Base-by-base conservation (phyloP, 1,140 invertebrate genomes). In the Coptotermes formosanus region DNA sequence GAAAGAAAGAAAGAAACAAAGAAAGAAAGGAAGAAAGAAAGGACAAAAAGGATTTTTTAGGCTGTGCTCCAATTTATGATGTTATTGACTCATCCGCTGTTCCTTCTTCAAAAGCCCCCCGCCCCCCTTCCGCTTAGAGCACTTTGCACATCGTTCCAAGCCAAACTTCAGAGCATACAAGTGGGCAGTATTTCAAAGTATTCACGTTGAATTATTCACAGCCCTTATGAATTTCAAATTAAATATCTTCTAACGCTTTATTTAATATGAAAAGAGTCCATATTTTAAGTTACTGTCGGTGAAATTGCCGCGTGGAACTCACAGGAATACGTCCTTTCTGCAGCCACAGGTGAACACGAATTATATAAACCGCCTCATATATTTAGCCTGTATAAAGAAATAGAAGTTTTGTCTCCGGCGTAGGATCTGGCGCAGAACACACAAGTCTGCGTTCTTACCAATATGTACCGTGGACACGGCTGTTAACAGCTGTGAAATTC, bases 191-290 rank as follows among this genome's bases (percentile, higher is more conserved):
- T 30, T 16, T 75, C 64, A 75, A 75, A 75, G 64, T 30, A 75
- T 75, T 75, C 64, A 75, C 25, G 64, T 75, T 75, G 64, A 30
- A 75, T 75, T 75, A 75, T 30, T 75, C 64, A 75, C 64, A n/a
- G 64, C 64, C 7, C n/a, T 75, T 25, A 75, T 75, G 64, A 75
- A 75, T 75, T 75, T 75, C 14, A 75, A 75, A 75, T 75, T 75
- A 75, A 75, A 30, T 75, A n/a, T 1, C 59, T 16, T 25, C 19
- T 21, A 75, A 75, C 14, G n/a, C n/a, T 55, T 55, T 55, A 55
- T 21, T 55, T 55, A 55, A 55, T 55, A 55, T 19, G 52, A 21
- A 21, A 16, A 16, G 3, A 0, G 6, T 21, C 52, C 21, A 55
- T 55, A 55, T 55, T 55, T 55, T 55, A 55, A 1, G 52, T 55